Evolutionary conservation across 2,888 invertebrate genomes (phyloP), one percentile per base, ranked within the genome.

Genomic region (Tiphia femorata): DNA sequence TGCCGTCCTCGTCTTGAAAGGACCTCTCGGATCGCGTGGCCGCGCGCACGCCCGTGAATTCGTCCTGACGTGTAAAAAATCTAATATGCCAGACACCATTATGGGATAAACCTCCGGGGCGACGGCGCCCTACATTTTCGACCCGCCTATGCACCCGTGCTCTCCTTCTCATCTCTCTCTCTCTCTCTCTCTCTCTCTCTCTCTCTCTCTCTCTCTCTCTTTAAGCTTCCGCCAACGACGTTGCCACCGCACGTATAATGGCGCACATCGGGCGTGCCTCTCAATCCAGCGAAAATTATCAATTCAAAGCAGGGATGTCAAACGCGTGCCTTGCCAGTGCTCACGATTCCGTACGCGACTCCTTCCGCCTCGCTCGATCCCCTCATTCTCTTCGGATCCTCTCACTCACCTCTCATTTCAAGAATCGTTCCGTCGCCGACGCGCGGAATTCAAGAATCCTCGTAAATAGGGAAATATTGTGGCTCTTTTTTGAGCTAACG

Each of bases 1-100:
- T n/a, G n/a, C n/a, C n/a, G n/a, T n/a, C n/a, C n/a, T n/a, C n/a
- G n/a, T n/a, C n/a, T n/a, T 25, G 38, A 60, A 58, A 60, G 49
- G 40, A 41, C 19, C 5, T 25, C 25, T 8, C 8, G 4, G 37
- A 14, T n/a, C 10, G 30, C 30, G 2, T 14, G 29, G 20, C 37
- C 21, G 21, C 16, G 8, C 12, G 33, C 8, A 16, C 49, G 21
- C 37, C 33, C 30, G 30, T 35, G 51, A 58, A 68, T 68, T 59
- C 44, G 52, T 46, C 49, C 40, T 35, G 60, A 69, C 63, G 55
- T 51, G 52, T 35, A 63, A 49, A 63, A 67, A 70, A 70, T 67
- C 55, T 66, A 69, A 66, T 64, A 64, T 50, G 53, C 50, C 50
- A 42, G 66, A 54, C 53, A 46, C 41, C 49, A 44, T 64, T 66